Percentiles rank a stretch among this genome's conserved stretches.
Conservation (phyloP, 2,888 invertebrate genomes). For the Zaprionus obscuricornis region DNA sequence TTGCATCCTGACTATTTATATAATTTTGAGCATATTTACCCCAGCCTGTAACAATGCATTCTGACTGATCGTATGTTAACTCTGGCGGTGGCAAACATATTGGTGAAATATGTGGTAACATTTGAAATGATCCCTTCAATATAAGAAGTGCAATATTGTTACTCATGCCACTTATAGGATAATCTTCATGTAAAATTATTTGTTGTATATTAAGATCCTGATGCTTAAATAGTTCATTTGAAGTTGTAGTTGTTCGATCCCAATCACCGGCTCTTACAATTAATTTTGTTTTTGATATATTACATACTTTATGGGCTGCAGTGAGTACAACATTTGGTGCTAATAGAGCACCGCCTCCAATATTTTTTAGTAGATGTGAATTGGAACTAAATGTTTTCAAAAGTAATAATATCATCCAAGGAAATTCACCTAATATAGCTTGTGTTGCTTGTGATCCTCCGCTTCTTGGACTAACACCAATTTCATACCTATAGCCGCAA, state of each 20-base stretch:
- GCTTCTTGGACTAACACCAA: not conserved
- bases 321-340: conserved; percentile 30
- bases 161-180: fast-evolving
- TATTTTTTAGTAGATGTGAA: not conserved
- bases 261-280: conserved; percentile 32
- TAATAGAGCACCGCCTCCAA: conserved; percentile 30
- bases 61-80: not conserved
- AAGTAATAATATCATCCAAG: conserved; percentile 28
- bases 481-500: conserved; percentile 21
- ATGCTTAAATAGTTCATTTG: not conserved
- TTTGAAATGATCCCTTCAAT: not conserved
- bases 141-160: conserved; percentile 30
- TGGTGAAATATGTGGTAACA: conserved; percentile 21
- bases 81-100: conserved; percentile 17
- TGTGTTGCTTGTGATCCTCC: not conserved
- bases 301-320: conserved; percentile 19
- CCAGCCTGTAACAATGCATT: conserved; percentile 78
- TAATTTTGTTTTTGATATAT: not conserved
- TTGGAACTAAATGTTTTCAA: not conserved
- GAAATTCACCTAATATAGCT: conserved; percentile 27
- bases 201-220: conserved; percentile 2
- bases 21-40: conserved; percentile 57
- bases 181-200: conserved; percentile 6
- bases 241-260: not conserved
- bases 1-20: conserved; percentile 85